These are phyloP conservation scores for Macrophya annulata DNA, from an alignment of 2,888 invertebrate species.

Conservation along the genomic window DNA sequence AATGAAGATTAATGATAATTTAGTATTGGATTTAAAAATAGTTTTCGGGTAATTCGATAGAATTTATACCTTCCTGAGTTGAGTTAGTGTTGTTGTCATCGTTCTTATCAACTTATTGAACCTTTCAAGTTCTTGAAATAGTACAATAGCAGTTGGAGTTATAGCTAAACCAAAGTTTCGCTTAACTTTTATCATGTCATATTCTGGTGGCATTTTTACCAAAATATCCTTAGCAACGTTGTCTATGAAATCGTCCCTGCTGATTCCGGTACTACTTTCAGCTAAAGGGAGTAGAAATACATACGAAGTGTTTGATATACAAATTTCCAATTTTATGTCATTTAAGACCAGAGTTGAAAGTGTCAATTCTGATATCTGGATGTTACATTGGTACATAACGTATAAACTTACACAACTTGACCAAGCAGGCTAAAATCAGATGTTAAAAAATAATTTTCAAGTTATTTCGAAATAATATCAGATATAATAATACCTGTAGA, in stretches of 20 bases:
- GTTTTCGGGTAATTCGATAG: neutral
- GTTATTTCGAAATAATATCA: neutral
- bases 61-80: slow-evolving; percentile 84
- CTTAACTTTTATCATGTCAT: slow-evolving; percentile 90
- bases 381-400: neutral
- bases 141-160: slow-evolving; percentile 91
- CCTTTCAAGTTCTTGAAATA: slow-evolving; percentile 94
- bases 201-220: slow-evolving; percentile 87
- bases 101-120: slow-evolving; percentile 89
- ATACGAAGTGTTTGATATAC: neutral
- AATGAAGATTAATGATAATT: slow-evolving; percentile 48
- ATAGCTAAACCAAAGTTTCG: slow-evolving; percentile 90
- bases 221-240: slow-evolving; percentile 90
- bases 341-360: neutral
- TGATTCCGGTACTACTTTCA: slow-evolving; percentile 86
- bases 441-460: slow-evolving; percentile 34
- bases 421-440: slow-evolving; percentile 52
- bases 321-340: neutral
- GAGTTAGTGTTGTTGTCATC: slow-evolving; percentile 87
- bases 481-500: neutral
- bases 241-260: slow-evolving; percentile 93
- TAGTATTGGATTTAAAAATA: neutral
- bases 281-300: slow-evolving; percentile 80
- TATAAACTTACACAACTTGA: slow-evolving; percentile 38
- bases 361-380: neutral